A percentile compares a stretch with the other conserved stretches of the same genome.
Conservation (phyloP, 2,113 vertebrate genomes). For the Lutjanus erythropterus region DNA sequence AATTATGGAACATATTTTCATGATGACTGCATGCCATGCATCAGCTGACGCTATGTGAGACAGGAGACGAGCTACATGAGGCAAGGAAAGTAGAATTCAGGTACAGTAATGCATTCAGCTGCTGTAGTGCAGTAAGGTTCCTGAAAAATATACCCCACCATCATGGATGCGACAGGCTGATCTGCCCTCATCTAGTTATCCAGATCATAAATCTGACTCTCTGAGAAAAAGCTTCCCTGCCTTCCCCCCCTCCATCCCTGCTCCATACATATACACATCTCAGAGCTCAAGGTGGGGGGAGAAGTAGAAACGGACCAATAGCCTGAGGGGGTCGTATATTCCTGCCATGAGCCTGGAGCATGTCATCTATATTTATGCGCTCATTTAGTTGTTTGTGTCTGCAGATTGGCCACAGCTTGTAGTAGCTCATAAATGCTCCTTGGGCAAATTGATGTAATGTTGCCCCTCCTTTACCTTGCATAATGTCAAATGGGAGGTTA, state of each 20-base stretch:
- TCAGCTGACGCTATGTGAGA: constrained; percentile 10
- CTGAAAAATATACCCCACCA: constrained; percentile 12
- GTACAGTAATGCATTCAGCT: constrained; percentile 33
- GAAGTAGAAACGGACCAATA: constrained; percentile 50
- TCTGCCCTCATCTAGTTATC: constrained; percentile 53
- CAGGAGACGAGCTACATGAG: constrained; percentile 18
- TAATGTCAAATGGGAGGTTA: constrained; percentile 47
- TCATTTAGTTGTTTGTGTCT: constrained; percentile 76
- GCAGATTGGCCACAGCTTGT: constrained; percentile 62
- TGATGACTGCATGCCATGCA: constrained; percentile 22
- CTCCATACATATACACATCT: constrained; percentile 38
- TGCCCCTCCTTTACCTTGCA: constrained; percentile 31
- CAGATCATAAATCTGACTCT: constrained; percentile 52
- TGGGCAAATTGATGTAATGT: constrained; percentile 63
- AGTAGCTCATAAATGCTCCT: constrained; percentile 60
- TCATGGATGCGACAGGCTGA: constrained; percentile 40
- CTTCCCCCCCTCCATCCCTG: constrained; percentile 11
- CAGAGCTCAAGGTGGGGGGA: constrained; percentile 55
- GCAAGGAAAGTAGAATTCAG: constrained; percentile 13
- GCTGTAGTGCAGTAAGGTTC: background rate
- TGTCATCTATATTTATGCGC: constrained; percentile 77
- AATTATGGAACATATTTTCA: constrained; percentile 22
- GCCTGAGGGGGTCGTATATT: constrained; percentile 70
- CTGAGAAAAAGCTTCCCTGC: background rate
- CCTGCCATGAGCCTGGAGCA: constrained; percentile 64